Base-by-base conservation (phyloP, 2,888 invertebrate species). In the Diarsia mendica region DNA sequence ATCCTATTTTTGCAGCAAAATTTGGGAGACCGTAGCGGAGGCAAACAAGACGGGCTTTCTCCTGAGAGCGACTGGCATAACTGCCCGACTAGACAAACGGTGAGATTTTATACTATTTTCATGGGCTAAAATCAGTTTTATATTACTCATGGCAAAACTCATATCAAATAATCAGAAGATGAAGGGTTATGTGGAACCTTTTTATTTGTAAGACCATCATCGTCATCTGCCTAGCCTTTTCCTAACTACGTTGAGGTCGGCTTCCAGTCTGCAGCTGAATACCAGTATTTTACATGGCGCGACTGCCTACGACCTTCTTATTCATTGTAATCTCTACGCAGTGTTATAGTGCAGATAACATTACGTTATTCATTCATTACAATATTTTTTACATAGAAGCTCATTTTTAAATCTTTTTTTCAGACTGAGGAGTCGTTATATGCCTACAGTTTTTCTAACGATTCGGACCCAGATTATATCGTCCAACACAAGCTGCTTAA, bases 61-160 rank as follows among this genome's bases (percentile, higher is more conserved):
- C 70, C 65, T 3, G 23, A 55, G 3, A 23, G 4, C 0, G 82
- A 83, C 49, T 79, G 76, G 82, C 67, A 83, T 49, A 83, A 83
- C 53, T 83, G 82, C 20, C 82, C 82, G 15, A 73, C 39, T 23
- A 65, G 23, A 15, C 71, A 1, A 73, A 68, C 20, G 80, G 82
- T 83, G 73, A 28, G 61, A 13, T 49, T 39, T 46, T 0, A 33
- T 48, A 72, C 20, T 23, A 11, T 28, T 58, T 10, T 58, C 15
- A 23, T 23, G 11, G 9, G 44, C 28, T 28, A 11, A 13, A 28
- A 46, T 46, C 3, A 46, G 39, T 46, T 28, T 9, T 9, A 28
- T 28, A 58, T n/a, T 15, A 23, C 39, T 8, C 3, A n/a, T 44
- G 15, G 20, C 23, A 51, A 20, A 15, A 15, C 15, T 44, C 23